Conservation (phyloP, 2,888 invertebrate species). For the Agonopterix arenella region DNA sequence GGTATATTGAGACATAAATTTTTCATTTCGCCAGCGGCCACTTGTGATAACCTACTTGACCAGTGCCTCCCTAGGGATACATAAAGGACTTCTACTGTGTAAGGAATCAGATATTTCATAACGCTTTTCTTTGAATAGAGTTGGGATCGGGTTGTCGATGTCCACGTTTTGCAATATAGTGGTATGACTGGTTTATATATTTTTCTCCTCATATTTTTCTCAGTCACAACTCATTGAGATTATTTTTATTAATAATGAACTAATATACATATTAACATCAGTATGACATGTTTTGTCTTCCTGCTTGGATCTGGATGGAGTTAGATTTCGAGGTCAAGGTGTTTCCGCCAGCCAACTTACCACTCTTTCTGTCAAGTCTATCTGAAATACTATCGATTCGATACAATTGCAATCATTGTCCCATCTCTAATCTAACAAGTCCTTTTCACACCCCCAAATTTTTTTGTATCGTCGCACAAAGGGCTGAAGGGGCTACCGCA, state of each 20-base stretch:
- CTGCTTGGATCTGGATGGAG: no score
- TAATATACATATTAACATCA: no score
- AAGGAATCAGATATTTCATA: slow-evolving; percentile 77
- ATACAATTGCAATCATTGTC: no score
- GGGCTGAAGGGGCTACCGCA: slow-evolving; percentile 60
- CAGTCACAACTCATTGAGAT: no score
- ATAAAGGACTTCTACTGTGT: slow-evolving; percentile 74
- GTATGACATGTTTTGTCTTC: no score
- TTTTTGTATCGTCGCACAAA: slow-evolving; percentile 68
- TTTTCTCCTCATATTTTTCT: not conserved
- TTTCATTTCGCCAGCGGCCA: slow-evolving; percentile 70
- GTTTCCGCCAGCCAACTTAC: no score
- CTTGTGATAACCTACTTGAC: slow-evolving; percentile 75
- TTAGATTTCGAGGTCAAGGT: no score
- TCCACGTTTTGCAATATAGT: not conserved
- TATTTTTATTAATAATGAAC: no score
- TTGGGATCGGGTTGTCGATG: slow-evolving; percentile 14
- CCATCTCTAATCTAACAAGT: slow-evolving; percentile 32
- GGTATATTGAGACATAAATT: slow-evolving; percentile 75
- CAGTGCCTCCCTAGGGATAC: slow-evolving; percentile 66
- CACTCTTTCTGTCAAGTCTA: no score
- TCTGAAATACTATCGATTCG: no score
- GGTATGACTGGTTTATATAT: not conserved
- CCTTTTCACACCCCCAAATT: slow-evolving; percentile 63
- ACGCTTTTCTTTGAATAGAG: slow-evolving; percentile 36